phyloP scores from a whole-genome alignment of 2,888 invertebrate genomes.

The Dicyrtoma fusca region DNA sequence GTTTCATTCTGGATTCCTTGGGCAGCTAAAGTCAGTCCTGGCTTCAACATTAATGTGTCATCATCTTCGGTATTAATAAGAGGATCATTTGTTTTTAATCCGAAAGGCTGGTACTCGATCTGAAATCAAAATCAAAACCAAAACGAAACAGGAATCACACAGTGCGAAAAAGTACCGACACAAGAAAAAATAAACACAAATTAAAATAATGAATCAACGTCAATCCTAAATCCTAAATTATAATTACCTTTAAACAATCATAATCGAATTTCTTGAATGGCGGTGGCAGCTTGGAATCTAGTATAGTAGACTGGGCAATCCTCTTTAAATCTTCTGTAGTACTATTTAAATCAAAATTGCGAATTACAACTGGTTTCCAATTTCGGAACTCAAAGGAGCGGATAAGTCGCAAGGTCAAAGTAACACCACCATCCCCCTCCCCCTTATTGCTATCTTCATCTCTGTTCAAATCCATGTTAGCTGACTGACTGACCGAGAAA shows the following conservation, averaged over 20 bases:
- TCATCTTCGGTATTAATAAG: conserved; percentile 59
- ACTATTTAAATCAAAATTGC: conserved; percentile 54
- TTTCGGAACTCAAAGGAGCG: conserved; percentile 59
- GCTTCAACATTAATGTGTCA: conserved; percentile 57
- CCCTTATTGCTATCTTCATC: too few species aligned
- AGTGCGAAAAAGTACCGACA: background rate
- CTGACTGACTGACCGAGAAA: too few species aligned
- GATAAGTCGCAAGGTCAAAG: conserved; percentile 58
- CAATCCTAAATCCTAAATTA: too few species aligned
- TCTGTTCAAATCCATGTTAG: too few species aligned
- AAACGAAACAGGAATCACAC: background rate
- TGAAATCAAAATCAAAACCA: conserved; percentile 23
- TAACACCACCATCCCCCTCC: too few species aligned
- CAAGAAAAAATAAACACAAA: background rate
- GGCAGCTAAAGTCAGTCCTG: conserved; percentile 52
- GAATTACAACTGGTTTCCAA: conserved; percentile 58
- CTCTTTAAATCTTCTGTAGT: conserved; percentile 56
- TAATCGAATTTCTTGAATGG: conserved; percentile 58
- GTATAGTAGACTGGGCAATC: conserved; percentile 50
- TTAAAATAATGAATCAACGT: background rate
- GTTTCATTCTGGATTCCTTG: conserved; percentile 59
- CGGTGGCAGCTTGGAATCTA: conserved; percentile 56
- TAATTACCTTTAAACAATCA: conserved; percentile 59
- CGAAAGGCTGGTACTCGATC: conserved; percentile 59
- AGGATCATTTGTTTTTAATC: conserved; percentile 59